A percentile compares a stretch with the other conserved stretches of the same genome.
phyloP scores from a whole-genome alignment of 2,888 invertebrate genomes.

The Eugnorisma glareosa region DNA sequence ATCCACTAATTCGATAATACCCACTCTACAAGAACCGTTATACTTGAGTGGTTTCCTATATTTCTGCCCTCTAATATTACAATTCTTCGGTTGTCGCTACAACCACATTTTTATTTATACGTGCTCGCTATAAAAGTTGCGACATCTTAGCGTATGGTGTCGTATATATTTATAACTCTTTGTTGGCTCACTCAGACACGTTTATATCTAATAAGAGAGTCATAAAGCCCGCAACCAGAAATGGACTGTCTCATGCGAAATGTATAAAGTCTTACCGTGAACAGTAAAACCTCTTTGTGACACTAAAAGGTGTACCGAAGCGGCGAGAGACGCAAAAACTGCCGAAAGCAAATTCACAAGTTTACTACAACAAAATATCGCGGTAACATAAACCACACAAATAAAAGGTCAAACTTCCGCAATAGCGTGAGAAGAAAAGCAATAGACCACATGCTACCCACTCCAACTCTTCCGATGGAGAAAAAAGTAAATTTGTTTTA shows the following conservation, averaged over 20 bases:
- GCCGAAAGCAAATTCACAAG: constrained; percentile 76
- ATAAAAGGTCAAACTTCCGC: constrained; percentile 84
- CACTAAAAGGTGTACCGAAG: constrained; percentile 75
- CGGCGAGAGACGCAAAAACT: constrained; percentile 70
- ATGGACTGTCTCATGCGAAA: constrained; percentile 78
- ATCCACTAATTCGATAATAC: constrained; percentile 87
- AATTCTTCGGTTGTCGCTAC: constrained; percentile 65
- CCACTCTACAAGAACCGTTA: constrained; percentile 79
- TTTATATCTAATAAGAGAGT: constrained; percentile 81
- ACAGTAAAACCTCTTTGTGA: constrained; percentile 78
- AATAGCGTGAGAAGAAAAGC: constrained; percentile 78
- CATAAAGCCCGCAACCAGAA: constrained; percentile 79
- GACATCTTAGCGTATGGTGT: constrained; percentile 35
- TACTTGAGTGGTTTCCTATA: constrained; percentile 79
- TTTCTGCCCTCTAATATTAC: constrained; percentile 61
- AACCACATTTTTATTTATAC: constrained; percentile 65
- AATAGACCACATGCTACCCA: constrained; percentile 84
- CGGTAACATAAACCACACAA: constrained; percentile 73
- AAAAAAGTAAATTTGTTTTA: constrained; percentile 89
- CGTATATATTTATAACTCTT: constrained; percentile 73
- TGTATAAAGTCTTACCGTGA: constrained; percentile 80
- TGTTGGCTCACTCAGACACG: constrained; percentile 72
- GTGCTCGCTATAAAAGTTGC: constrained; percentile 63
- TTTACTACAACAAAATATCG: constrained; percentile 74
- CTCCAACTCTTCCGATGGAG: constrained; percentile 80